Evolutionary conservation across 2,797 vertebrate species (phyloP).

Genomic region (Schizopygopsis malacanthus): DNA sequence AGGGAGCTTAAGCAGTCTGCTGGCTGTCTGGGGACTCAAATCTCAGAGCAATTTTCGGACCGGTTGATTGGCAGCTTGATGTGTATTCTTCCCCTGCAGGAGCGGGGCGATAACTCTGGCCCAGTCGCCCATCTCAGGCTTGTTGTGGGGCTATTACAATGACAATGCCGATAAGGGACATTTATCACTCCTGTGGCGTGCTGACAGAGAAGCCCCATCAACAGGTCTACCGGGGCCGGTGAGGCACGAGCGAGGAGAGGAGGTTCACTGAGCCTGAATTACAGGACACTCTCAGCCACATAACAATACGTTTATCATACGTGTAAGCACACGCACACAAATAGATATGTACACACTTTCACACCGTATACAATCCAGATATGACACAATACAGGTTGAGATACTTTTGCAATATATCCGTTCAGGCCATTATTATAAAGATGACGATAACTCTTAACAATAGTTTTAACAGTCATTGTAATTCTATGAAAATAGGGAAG

Average conservation of each 20-base stretch:
- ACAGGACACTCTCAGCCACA: slow-evolving; percentile 58
- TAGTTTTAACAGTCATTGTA: not conserved
- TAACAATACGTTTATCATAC: slow-evolving; percentile 58
- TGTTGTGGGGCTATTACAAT: slow-evolving; percentile 87
- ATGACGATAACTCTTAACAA: not conserved
- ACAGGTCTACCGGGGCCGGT: slow-evolving; percentile 75
- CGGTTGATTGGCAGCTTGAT: slow-evolving; percentile 87
- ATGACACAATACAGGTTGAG: not conserved
- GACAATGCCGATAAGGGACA: slow-evolving; percentile 88
- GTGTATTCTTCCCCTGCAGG: slow-evolving; percentile 82
- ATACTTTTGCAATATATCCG: not conserved
- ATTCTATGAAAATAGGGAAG: not conserved
- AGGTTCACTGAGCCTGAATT: slow-evolving; percentile 66
- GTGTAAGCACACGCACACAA: slow-evolving; percentile 7
- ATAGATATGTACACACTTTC: slow-evolving; percentile 24
- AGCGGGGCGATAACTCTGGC: slow-evolving; percentile 79
- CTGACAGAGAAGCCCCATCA: slow-evolving; percentile 79
- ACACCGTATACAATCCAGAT: slow-evolving; percentile 42
- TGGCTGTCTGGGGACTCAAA: slow-evolving; percentile 84
- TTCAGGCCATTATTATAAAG: not conserved
- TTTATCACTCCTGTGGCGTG: slow-evolving; percentile 82
- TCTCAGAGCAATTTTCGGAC: slow-evolving; percentile 88
- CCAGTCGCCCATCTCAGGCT: slow-evolving; percentile 74
- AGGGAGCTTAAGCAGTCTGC: slow-evolving; percentile 63
- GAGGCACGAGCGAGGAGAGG: slow-evolving; percentile 53